Evolutionary conservation across 2,797 vertebrate genomes (phyloP).

Genomic region (Eulemur coronatus): DNA sequence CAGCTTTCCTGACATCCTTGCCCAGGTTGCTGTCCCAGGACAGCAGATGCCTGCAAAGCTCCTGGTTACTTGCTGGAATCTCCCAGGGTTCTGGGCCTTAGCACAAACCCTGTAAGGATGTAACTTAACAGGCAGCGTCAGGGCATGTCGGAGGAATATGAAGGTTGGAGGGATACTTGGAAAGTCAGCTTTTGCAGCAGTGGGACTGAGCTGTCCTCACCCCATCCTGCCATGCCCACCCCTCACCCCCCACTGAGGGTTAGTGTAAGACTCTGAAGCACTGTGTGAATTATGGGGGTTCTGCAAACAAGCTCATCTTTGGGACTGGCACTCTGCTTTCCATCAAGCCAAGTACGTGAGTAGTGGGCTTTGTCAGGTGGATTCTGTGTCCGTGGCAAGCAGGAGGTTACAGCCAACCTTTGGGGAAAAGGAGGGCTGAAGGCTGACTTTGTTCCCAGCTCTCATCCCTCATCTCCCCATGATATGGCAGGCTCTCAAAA

Average conservation of each 20-base stretch:
- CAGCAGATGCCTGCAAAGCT: neutral
- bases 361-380: neutral
- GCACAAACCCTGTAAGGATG: neutral
- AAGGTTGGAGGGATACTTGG: neutral
- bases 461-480: neutral
- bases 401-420: neutral
- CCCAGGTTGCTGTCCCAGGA: neutral
- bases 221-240: neutral
- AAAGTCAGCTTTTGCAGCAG: neutral
- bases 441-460: neutral
- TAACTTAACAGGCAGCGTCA: neutral
- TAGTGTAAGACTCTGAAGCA: conserved; percentile 57
- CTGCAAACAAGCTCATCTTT: conserved; percentile 55
- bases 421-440: neutral
- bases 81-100: neutral
- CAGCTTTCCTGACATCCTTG: neutral
- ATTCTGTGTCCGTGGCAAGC: neutral
- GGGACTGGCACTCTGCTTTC: conserved; percentile 70
- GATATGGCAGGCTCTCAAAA: neutral
- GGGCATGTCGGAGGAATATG: neutral
- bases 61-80: neutral
- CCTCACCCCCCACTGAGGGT: neutral
- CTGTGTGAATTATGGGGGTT: conserved; percentile 41
- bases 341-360: conserved; percentile 74
- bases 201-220: neutral